Evolutionary conservation across 2,113 vertebrate species (phyloP).

Genomic region (Mionectes macconnelli): DNA sequence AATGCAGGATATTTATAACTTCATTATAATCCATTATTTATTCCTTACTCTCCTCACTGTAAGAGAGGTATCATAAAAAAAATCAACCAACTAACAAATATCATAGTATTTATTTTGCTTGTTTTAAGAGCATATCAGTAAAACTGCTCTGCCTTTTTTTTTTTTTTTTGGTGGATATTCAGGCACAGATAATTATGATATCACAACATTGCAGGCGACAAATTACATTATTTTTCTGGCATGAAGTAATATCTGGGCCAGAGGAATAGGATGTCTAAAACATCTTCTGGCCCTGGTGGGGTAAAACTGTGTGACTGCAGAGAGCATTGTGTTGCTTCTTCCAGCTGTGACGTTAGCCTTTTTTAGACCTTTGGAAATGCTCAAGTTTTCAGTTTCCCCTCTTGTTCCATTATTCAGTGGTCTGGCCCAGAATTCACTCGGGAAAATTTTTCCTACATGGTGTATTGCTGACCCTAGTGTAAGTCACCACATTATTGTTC

Average conservation of each 20-base stretch:
- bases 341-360: not conserved
- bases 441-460: not conserved
- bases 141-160: not conserved
- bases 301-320: not conserved
- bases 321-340: not conserved
- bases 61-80: not conserved
- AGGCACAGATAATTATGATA: not conserved
- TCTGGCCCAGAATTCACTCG: not conserved
- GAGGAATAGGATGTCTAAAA: not conserved
- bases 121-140: not conserved
- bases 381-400: not conserved
- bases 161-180: not conserved
- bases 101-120: not conserved
- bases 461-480: not conserved
- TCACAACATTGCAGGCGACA: not conserved
- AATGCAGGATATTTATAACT: slow-evolving; percentile 47
- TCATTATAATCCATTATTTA: not conserved
- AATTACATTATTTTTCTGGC: not conserved
- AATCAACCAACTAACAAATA: not conserved
- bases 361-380: not conserved
- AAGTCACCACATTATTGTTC: not conserved
- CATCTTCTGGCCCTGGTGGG: not conserved
- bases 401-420: not conserved
- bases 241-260: not conserved
- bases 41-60: not conserved